Percentiles rank a stretch among this genome's conserved stretches.
Evolutionary conservation across 2,113 vertebrate genomes (phyloP).

Genomic region (Synodontis membranacea): DNA sequence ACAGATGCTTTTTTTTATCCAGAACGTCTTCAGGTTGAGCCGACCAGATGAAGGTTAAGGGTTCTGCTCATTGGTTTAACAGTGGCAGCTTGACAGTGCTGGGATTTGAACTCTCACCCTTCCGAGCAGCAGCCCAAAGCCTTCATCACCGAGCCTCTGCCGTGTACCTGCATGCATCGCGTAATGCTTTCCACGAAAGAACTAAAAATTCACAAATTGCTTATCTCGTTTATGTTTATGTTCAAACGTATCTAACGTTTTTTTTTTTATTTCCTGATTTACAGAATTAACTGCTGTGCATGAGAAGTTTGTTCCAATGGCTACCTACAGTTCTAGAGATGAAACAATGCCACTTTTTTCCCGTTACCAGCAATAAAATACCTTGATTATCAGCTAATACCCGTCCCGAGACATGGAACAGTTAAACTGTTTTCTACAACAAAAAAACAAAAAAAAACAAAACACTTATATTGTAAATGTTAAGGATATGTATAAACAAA

Average conservation of each 20-base stretch:
- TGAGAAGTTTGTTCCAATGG: no score
- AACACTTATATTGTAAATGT: no score
- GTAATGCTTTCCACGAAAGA: not conserved
- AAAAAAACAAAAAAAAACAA: no score
- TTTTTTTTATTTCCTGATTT: no score
- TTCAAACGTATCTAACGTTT: no score
- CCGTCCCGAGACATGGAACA: no score
- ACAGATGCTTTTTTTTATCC: not conserved
- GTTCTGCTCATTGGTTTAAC: not conserved
- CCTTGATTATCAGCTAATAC: not conserved
- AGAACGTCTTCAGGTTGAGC: not conserved
- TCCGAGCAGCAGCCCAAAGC: not conserved
- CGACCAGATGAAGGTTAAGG: not conserved
- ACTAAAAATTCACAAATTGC: not conserved
- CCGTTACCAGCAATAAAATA: no score
- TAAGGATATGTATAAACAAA: no score
- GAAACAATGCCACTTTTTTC: no score
- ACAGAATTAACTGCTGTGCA: no score
- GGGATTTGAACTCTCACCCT: not conserved
- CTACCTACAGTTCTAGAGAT: no score
- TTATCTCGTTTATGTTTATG: not conserved
- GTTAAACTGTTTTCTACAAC: no score
- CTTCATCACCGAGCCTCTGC: not conserved
- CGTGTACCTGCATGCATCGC: not conserved
- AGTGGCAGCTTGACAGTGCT: not conserved